phyloP scores from a whole-genome alignment of 1,140 invertebrate species.

The Oncopodura yosiiana region DNA sequence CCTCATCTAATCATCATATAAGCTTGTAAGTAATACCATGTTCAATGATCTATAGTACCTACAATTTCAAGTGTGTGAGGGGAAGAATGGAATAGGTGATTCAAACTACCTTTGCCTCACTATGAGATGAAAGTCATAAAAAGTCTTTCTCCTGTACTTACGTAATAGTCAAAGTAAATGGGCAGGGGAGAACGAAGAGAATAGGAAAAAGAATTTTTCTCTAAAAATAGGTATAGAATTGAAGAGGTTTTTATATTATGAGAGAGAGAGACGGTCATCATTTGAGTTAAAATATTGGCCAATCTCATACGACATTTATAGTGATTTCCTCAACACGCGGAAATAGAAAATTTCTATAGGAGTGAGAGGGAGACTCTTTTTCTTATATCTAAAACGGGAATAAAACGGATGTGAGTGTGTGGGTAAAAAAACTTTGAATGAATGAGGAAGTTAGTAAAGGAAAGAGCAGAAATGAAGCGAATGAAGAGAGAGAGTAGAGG shows the following conservation, averaged over 20 bases:
- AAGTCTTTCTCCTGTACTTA: neutral
- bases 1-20: too few species aligned
- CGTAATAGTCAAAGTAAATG: neutral
- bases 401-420: slow-evolving; percentile 18
- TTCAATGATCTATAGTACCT: too few species aligned
- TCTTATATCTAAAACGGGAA: neutral
- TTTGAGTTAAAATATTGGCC: slow-evolving; percentile 31
- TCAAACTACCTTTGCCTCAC: neutral
- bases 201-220: neutral
- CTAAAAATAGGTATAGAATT: neutral
- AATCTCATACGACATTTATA: slow-evolving; percentile 34
- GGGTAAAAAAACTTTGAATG: neutral
- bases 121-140: neutral
- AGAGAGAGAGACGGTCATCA: too few species aligned
- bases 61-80: too few species aligned
- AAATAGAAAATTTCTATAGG: slow-evolving; percentile 35
- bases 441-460: neutral
- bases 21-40: too few species aligned
- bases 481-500: neutral
- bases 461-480: slow-evolving; percentile 2
- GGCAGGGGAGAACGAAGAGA: slow-evolving; percentile 13
- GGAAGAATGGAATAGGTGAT: neutral
- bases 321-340: slow-evolving; percentile 35
- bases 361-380: too few species aligned
- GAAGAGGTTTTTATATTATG: too few species aligned